Evolutionary conservation across 2,113 vertebrate species (phyloP), one percentile per base, ranked within the genome.

Genomic region (Sceloporus undulatus): DNA sequence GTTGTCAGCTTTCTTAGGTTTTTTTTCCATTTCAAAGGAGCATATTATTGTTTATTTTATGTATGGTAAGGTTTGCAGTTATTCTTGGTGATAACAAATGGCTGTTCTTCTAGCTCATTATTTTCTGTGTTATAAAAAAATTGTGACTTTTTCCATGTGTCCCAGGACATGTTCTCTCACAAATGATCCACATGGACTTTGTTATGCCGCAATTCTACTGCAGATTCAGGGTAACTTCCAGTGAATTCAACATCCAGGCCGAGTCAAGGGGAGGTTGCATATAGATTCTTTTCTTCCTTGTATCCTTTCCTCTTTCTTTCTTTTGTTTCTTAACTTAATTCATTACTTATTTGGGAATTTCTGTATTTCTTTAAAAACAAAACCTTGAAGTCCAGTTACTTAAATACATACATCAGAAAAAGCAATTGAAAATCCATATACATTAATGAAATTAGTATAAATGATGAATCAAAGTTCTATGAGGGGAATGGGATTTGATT

Each of bases 21-120:
- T 89, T 25, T 82, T 92, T 92, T 83, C 65, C 21, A 88, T 6
- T 75, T 85, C 70, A 68, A 77, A 92, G 73, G 65, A 88, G 82
- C 85, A 86, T 93, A 86, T 73, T 91, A 71, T 71, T 71, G 9
- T n/a, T 71, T 29, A 77, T 70, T 91, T 82, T 90, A 91, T 89
- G 54, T 5, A 38, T 1, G 56, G 48, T 89, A 85, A 86, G 88
- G 48, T 4, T 92, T 94, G 87, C 74, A 82, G 71, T 82, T 77
- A 89, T n/a, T 90, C 87, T 86, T 38, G 34, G 77, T 88, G 9
- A 0, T 87, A 80, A 48, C n/a, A 92, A 48, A 9, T 92, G 40
- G 27, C 27, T 80, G 27, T 65, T 85, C 85, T 89, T 91, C 82
- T 79, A 78, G 89, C 52, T 54, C 91, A 84, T 18, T 38, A 25